phyloP scores from a whole-genome alignment of 2,113 vertebrate species.

The Suncus etruscus region DNA sequence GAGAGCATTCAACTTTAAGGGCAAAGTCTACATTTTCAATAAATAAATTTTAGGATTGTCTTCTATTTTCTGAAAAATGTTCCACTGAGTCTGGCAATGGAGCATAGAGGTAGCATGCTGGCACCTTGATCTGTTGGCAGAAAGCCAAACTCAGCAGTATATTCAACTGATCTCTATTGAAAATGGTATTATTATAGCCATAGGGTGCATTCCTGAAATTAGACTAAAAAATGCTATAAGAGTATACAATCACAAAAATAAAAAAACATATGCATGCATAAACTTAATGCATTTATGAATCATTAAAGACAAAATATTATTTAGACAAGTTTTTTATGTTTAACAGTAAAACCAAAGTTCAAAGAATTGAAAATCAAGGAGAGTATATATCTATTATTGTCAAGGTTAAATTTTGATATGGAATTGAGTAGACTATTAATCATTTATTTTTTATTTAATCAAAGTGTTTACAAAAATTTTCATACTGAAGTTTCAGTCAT shows the following conservation, averaged over 20 bases:
- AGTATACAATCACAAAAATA: not conserved
- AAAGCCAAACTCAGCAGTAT: not conserved
- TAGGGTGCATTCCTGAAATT: not conserved
- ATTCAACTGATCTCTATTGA: not conserved
- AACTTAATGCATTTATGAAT: not conserved
- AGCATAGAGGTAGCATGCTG: not conserved
- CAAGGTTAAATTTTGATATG: not conserved
- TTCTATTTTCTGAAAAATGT: not conserved
- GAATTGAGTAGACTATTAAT: not conserved
- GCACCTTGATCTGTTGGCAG: not conserved
- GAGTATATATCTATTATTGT: not conserved
- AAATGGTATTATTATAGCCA: not conserved
- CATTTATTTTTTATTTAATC: not conserved
- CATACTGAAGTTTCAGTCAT: too few relatives aligned
- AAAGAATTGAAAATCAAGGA: not conserved
- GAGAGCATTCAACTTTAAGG: not conserved
- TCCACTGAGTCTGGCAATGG: not conserved
- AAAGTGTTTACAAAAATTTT: too few relatives aligned
- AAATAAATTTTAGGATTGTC: not conserved
- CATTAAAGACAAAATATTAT: not conserved
- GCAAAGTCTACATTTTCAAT: not conserved
- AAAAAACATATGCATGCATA: not conserved
- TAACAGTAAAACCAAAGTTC: not conserved
- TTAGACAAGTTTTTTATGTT: not conserved
- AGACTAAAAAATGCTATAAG: not conserved